These are phyloP conservation scores for Drosophila neutralis DNA, from an alignment of 2,888 invertebrate genomes.

Conservation along the genomic window DNA sequence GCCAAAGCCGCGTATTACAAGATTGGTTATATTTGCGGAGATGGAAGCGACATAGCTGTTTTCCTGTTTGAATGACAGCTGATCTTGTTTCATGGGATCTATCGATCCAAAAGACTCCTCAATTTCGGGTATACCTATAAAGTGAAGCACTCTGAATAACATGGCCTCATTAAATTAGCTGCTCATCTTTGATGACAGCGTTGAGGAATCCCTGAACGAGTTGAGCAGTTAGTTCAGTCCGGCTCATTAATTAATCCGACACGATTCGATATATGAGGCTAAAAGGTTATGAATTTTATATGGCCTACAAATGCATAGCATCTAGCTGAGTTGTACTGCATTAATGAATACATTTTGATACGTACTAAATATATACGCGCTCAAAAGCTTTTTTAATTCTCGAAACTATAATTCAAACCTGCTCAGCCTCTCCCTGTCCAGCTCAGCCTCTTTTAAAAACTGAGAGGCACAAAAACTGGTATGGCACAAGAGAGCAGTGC, in stretches of 20 bases:
- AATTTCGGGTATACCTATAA: slow-evolving; percentile 75
- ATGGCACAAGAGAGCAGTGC: no score
- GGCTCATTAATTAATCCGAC: slow-evolving; percentile 88
- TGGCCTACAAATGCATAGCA: no score
- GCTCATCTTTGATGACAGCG: slow-evolving; percentile 85
- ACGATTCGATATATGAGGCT: slow-evolving; percentile 89
- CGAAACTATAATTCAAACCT: no score
- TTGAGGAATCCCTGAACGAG: slow-evolving; percentile 87
- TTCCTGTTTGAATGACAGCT: slow-evolving; percentile 89
- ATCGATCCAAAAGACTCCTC: slow-evolving; percentile 86
- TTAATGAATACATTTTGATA: no score
- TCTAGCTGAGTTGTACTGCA: no score
- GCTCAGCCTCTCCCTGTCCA: no score
- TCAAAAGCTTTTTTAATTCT: no score
- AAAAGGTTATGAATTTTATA: slow-evolving; percentile 74
- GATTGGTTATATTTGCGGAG: slow-evolving; percentile 88
- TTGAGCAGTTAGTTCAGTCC: slow-evolving; percentile 88
- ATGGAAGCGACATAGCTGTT: slow-evolving; percentile 89
- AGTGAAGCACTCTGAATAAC: not conserved
- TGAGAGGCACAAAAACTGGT: no score
- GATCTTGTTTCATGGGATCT: slow-evolving; percentile 88
- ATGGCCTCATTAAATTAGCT: slow-evolving; percentile 11
- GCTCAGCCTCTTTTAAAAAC: no score
- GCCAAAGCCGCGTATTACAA: slow-evolving; percentile 88
- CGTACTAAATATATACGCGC: no score